Evolutionary conservation across 1,140 invertebrate species (phyloP).

Genomic region (Lepidurus arcticus): DNA sequence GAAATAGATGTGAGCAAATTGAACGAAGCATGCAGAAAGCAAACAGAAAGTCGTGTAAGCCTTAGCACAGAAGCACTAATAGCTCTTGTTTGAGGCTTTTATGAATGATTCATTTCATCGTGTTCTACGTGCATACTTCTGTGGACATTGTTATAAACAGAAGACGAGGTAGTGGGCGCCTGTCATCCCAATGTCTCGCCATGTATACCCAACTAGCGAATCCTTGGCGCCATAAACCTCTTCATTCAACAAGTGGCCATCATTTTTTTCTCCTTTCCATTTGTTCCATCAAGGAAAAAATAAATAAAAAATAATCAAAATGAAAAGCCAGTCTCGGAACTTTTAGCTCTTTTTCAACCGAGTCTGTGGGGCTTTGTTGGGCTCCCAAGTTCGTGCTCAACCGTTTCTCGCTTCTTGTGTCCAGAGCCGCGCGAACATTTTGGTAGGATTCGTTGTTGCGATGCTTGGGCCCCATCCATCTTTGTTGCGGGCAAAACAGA

Average conservation of each 20-base stretch:
- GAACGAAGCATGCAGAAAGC: not conserved
- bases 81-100: not conserved
- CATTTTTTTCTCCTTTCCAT: not conserved
- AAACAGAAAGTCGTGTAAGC: slow-evolving; percentile 8
- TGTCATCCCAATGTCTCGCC: slow-evolving; percentile 6
- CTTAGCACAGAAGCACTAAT: slow-evolving; percentile 2
- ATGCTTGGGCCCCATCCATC: not conserved
- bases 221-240: slow-evolving; percentile 1
- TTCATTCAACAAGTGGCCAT: slow-evolving; percentile 13
- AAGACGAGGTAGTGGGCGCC: slow-evolving; percentile 2
- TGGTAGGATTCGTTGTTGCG: not conserved
- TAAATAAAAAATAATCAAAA: too few species aligned
- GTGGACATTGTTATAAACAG: slow-evolving; percentile 10
- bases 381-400: too few species aligned
- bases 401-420: too few species aligned
- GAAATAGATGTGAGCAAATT: not conserved
- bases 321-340: too few species aligned
- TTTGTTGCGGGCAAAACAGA: not conserved
- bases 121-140: not conserved
- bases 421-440: not conserved
- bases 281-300: not conserved
- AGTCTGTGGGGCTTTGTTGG: too few species aligned
- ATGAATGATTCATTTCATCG: slow-evolving; percentile 2
- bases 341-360: too few species aligned
- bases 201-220: slow-evolving; percentile 8